Evolutionary conservation across 92 coral and sea anemone species (phyloP), one percentile per base, ranked within the genome.

Genomic region (Porites rus): DNA sequence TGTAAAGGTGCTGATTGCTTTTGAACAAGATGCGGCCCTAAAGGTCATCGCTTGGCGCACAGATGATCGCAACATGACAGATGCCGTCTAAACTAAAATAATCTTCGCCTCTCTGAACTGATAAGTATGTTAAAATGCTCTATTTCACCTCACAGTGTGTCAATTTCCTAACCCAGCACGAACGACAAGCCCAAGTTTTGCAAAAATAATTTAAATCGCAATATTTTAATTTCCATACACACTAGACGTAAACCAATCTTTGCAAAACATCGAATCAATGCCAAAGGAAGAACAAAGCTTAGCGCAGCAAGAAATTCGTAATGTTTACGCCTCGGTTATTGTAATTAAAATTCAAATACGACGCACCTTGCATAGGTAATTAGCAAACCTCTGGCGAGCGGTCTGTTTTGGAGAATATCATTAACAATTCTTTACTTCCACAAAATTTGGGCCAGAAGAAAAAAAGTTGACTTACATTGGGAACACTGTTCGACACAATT

Each of bases 341-440:
- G 76, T 28, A 69, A 68, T 80, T 51, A 68, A 81, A 24, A 50
- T 74, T 79, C 80, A 83, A 83, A 70, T 54, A 63, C 72, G 58
- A 63, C 18, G 80, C 72, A 7, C 7, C 73, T 73, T 24, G 80
- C 80, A 83, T 83, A 51, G 21, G 68, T 74, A 83, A 83, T 83
- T 65, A 83, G 77, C 12, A 19, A 73, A 63, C 22, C 69, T 74
- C 46, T 72, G 78, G 72, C 51, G 72, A 60, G 61, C 72, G 71
- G 79, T 83, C 51, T 63, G 73, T 63, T 75, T 65, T 74, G 80
- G 51, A 62, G 46, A 46, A 83, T 72, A 62, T 83, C 72, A 83
- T 66, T 24, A 69, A 69, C 69, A 68, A 80, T 80, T 80, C 59
- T 24, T 22, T 54, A 56, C 22, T 54, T 22, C 2, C 24, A 31